Conservation (phyloP, 2,888 invertebrate genomes). For the Drosophila colorata region DNA sequence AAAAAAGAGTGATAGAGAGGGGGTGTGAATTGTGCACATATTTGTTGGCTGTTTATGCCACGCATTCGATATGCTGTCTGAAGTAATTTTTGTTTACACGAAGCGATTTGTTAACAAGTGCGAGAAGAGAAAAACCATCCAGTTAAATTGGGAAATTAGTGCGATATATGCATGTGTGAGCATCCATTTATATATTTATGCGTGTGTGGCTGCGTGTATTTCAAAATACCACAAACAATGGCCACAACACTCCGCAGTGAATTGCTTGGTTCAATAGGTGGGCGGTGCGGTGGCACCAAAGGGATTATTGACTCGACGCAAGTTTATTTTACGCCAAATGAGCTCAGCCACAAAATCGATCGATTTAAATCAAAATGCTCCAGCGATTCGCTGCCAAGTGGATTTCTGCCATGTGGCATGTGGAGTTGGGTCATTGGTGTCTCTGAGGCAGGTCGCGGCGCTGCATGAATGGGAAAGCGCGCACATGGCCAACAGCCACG, state of each 20-base stretch:
- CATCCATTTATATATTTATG: background rate
- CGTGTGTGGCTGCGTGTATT: slow-evolving; percentile 33
- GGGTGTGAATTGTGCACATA: slow-evolving; percentile 5
- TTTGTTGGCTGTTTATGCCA: slow-evolving; percentile 36
- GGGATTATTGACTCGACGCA: slow-evolving; percentile 78
- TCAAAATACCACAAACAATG: slow-evolving; percentile 67
- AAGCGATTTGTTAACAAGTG: slow-evolving; percentile 76
- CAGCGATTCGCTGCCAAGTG: slow-evolving; percentile 51
- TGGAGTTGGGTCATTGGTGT: slow-evolving; percentile 37
- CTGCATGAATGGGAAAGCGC: slow-evolving; percentile 71
- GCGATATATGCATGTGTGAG: slow-evolving; percentile 4
- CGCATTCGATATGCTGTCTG: slow-evolving; percentile 16
- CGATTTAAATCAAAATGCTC: slow-evolving; percentile 76
- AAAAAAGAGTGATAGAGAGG: background rate
- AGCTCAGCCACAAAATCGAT: slow-evolving; percentile 79
- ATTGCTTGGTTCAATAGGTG: slow-evolving; percentile 9
- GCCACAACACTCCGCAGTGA: slow-evolving; percentile 28
- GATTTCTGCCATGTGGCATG: slow-evolving; percentile 27
- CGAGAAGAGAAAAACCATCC: slow-evolving; percentile 50
- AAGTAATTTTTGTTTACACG: slow-evolving; percentile 65
- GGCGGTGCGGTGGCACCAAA: slow-evolving; percentile 32
- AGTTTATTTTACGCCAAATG: slow-evolving; percentile 81
- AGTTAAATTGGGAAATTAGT: slow-evolving; percentile 70
- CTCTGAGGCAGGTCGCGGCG: slow-evolving; percentile 71
- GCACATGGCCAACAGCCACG: slow-evolving; percentile 60